Conservation (phyloP, 2,113 vertebrate species). For the Phalacrocorax pelagicus region DNA sequence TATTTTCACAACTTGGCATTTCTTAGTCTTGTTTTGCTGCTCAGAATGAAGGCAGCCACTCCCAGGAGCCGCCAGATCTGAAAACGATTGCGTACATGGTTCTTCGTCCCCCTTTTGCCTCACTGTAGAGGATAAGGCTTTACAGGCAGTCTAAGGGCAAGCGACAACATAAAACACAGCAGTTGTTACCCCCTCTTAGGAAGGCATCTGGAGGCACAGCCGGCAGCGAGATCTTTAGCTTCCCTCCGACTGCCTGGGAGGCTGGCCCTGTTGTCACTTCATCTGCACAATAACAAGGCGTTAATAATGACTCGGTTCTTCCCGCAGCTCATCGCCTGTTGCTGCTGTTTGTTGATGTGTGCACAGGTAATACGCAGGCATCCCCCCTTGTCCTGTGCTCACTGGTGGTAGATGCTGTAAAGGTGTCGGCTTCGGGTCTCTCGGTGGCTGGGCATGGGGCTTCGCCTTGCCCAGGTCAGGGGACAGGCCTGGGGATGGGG, state of each 20-base stretch:
- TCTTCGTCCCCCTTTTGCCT: not conserved
- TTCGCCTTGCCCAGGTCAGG: not conserved
- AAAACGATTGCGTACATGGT: rapidly evolving
- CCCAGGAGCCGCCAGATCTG: not conserved
- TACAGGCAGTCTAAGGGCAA: not conserved
- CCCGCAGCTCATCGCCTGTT: not conserved
- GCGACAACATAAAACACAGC: not conserved
- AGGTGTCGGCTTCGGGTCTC: not conserved
- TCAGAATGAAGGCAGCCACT: not conserved
- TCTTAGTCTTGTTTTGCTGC: not conserved
- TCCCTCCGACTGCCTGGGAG: not conserved
- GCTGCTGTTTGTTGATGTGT: too few species aligned
- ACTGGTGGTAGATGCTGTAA: not conserved
- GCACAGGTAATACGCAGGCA: not conserved
- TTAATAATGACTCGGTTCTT: not conserved
- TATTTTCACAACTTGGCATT: not conserved
- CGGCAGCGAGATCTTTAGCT: not conserved
- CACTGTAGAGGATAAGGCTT: not conserved
- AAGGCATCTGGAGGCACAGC: not conserved
- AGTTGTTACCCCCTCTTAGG: not conserved
- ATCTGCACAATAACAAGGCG: not conserved
- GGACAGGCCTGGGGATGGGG: not conserved
- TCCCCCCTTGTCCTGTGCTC: not conserved
- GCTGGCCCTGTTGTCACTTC: too few species aligned
- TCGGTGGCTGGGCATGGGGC: rapidly evolving